Evolutionary conservation across 2,888 invertebrate species (phyloP).

Genomic region (Plagodis dolabraria): DNA sequence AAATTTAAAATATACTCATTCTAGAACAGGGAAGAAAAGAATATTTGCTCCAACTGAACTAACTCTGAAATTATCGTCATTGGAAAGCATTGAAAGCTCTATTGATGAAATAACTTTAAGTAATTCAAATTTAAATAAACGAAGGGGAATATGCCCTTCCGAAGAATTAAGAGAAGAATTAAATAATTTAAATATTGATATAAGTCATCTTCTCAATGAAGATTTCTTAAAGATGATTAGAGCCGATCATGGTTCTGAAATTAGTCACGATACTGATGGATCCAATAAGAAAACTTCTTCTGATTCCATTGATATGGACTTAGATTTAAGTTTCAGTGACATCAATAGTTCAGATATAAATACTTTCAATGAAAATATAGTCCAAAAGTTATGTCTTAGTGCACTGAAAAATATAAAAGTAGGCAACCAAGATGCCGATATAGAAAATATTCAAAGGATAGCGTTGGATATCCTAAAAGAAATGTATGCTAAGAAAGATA

Average conservation of each 20-base stretch:
- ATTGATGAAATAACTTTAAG: slow-evolving; percentile 76
- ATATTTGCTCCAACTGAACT: slow-evolving; percentile 81
- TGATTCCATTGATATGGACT: slow-evolving; percentile 81
- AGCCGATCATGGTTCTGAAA: slow-evolving; percentile 68
- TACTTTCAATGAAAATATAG: slow-evolving; percentile 82
- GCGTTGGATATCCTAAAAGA: slow-evolving; percentile 81
- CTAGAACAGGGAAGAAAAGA: slow-evolving; percentile 61
- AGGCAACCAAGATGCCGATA: slow-evolving; percentile 82
- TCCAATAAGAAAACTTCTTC: slow-evolving; percentile 82
- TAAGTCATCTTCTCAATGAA: slow-evolving; percentile 64
- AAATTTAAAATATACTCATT: slow-evolving; percentile 37
- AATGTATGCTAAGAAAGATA: slow-evolving; percentile 81
- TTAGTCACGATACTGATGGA: slow-evolving; percentile 77
- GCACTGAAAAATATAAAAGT: slow-evolving; percentile 83
- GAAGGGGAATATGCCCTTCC: slow-evolving; percentile 84
- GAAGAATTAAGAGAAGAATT: slow-evolving; percentile 77
- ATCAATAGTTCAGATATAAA: slow-evolving; percentile 83
- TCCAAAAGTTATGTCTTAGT: slow-evolving; percentile 80
- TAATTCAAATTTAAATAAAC: slow-evolving; percentile 78
- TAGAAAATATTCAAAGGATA: slow-evolving; percentile 82
- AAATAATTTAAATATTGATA: slow-evolving; percentile 64
- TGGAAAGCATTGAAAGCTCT: slow-evolving; percentile 74
- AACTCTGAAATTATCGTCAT: slow-evolving; percentile 71
- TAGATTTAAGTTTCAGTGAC: slow-evolving; percentile 83
- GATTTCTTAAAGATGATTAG: slow-evolving; percentile 71